These are phyloP conservation scores for Callinectes sapidus DNA, from an alignment of 2,888 invertebrate species.

Conservation along the genomic window DNA sequence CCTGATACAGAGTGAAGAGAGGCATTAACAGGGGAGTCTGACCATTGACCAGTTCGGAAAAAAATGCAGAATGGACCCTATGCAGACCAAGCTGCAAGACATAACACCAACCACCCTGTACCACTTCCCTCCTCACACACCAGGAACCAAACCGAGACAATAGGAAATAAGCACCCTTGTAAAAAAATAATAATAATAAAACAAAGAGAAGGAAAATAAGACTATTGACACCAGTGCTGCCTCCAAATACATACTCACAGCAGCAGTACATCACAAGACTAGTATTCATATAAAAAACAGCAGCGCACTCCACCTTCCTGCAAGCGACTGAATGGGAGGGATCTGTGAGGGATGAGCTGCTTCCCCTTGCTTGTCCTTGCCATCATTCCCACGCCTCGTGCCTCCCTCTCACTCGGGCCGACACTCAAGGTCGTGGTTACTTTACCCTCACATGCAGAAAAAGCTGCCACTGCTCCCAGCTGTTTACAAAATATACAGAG, in stretches of 20 bases:
- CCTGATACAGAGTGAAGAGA: neutral
- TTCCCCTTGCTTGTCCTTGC: neutral
- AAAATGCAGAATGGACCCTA: slow-evolving; percentile 18
- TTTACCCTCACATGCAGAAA: slow-evolving; percentile 52
- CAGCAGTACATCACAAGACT: slow-evolving; percentile 62
- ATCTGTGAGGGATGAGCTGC: neutral
- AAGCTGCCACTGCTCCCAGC: slow-evolving; percentile 53
- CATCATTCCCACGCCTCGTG: neutral
- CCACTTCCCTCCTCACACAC: neutral
- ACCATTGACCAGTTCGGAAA: neutral
- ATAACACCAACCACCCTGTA: neutral
- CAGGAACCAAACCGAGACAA: slow-evolving; percentile 11
- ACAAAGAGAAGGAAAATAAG: slow-evolving; percentile 28
- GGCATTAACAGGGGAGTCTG: neutral
- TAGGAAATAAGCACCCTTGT: slow-evolving; percentile 27
- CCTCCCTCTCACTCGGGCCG: slow-evolving; percentile 34
- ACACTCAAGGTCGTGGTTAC: slow-evolving; percentile 37
- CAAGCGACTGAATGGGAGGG: neutral
- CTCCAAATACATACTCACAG: slow-evolving; percentile 41
- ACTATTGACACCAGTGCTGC: slow-evolving; percentile 29
- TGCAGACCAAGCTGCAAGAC: neutral
- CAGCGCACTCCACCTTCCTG: slow-evolving; percentile 30
- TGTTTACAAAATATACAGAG: slow-evolving; percentile 46
- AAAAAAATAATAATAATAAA: slow-evolving; percentile 37
- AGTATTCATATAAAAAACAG: slow-evolving; percentile 53